Conservation (phyloP, 2,888 invertebrate species). For the Epiblema foenella region DNA sequence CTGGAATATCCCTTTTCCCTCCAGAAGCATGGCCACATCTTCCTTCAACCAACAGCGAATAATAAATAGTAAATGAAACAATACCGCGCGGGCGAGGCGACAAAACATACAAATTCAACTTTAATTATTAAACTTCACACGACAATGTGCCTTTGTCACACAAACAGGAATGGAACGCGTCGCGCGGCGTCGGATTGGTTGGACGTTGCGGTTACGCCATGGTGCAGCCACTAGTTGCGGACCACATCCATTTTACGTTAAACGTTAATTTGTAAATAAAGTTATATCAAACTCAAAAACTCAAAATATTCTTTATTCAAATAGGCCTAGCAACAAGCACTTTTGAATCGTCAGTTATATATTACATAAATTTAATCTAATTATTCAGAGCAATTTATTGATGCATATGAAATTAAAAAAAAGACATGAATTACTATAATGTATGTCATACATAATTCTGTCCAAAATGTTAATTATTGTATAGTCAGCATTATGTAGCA, state of each 20-base stretch:
- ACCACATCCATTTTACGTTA: conserved; percentile 20
- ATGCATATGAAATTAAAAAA: no score
- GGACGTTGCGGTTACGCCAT: conserved; percentile 29
- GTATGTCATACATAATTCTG: no score
- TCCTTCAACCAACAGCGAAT: conserved; percentile 23
- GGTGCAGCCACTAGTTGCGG: conserved; percentile 36
- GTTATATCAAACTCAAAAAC: no score
- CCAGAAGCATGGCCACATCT: not conserved
- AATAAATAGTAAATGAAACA: conserved; percentile 43
- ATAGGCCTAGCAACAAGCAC: no score
- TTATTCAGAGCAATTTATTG: no score
- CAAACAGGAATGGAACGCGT: conserved; percentile 40
- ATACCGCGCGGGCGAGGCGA: conserved; percentile 41
- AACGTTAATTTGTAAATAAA: not conserved
- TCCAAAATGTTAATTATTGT: no score
- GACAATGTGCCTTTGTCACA: conserved; percentile 38
- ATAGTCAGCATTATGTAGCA: no score
- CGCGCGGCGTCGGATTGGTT: conserved; percentile 9
- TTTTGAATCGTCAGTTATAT: no score
- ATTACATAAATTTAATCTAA: no score
- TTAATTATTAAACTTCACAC: conserved; percentile 44
- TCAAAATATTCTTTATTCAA: no score
- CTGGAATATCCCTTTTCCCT: not conserved
- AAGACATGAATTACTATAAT: no score
- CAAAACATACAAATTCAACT: conserved; percentile 43